Conservation (phyloP, 2,113 vertebrate species). For the Cheilinus undulatus region DNA sequence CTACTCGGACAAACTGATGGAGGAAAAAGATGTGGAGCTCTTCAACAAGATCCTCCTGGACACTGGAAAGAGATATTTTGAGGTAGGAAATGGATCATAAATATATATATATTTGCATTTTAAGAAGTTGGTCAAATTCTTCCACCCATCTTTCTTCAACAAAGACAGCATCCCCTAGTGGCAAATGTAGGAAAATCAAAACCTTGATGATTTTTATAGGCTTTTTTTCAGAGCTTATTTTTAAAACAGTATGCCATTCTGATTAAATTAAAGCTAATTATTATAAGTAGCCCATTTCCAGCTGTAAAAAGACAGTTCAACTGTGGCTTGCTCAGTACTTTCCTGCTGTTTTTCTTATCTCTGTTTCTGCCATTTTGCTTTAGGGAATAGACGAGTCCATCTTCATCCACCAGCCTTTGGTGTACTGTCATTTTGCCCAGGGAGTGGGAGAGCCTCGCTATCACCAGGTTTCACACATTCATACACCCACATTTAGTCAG, state of each 20-base stretch:
- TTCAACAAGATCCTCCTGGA: slow-evolving; percentile 85
- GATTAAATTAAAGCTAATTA: not conserved
- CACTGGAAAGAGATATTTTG: slow-evolving; percentile 83
- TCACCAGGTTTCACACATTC: slow-evolving; percentile 74
- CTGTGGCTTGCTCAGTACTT: not conserved
- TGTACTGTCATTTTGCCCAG: slow-evolving; percentile 92
- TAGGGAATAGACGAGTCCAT: slow-evolving; percentile 89
- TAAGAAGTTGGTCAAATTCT: too few species aligned
- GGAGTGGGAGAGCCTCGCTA: slow-evolving; percentile 88
- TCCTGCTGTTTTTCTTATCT: not conserved
- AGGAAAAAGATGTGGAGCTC: slow-evolving; percentile 84
- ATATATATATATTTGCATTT: too few species aligned
- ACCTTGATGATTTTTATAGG: not conserved
- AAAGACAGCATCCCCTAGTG: not conserved
- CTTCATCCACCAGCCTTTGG: slow-evolving; percentile 92
- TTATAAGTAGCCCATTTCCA: not conserved
- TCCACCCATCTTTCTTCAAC: not conserved
- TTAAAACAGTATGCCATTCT: not conserved
- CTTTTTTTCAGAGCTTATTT: not conserved
- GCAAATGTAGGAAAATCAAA: not conserved
- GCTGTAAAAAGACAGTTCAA: not conserved
- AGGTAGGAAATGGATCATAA: slow-evolving; percentile 72
- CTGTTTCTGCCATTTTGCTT: slow-evolving; percentile 7
- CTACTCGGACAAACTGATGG: slow-evolving; percentile 85
- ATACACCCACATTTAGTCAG: not conserved